Evolutionary conservation across 2,113 vertebrate genomes (phyloP), one percentile per base, ranked within the genome.

Genomic region (Psammodynastes pulverulentus): DNA sequence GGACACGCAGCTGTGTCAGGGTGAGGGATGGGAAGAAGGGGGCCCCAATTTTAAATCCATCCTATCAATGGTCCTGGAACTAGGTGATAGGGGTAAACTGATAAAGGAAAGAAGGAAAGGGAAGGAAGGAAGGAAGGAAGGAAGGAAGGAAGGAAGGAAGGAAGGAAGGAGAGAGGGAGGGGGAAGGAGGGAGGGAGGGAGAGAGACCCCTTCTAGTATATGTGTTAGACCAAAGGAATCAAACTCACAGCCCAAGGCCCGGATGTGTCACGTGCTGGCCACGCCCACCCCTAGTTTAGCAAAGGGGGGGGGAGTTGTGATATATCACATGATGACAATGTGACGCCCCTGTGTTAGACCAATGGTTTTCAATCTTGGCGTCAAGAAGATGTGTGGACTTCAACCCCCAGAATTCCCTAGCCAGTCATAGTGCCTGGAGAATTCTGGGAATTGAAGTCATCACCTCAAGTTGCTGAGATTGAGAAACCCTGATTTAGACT

Each of bases 1-100:
- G 96, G 96, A 91, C 90, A 89, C 56, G 91, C 94, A 94, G 90
- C 17, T 0, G 89, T 86, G 67, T 46, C 43, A 51, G 15, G 87
- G 86, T 7, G 15, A 72, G 67, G 67, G 67, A 79, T 43, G 72
- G 87, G 72, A 34, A 89, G 72, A 89, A 53, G 29, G 72, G 45
- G 23, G 1, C 21, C 29, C 87, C 39, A 34, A 84, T 29, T 26
- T 56, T 4, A 26, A 10, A 54, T 4, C 87, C 34, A 43, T 54
- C 79, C 15, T 58, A 39, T 43, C 45, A n/a, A 51, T 1, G 58
- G 72, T 3, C 17, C 52, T 85, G 91, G 72, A 23, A 23, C 79
- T 46, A 29, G 58, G 43, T 43, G 17, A 10, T 4, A 34, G 39
- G 19, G 24, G 46, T 56, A 84, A 85, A 49, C 29, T 17, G 5